Evolutionary conservation across 1,140 invertebrate species (phyloP), one percentile per base, ranked within the genome.

Genomic region (Oncopodura yosiiana): DNA sequence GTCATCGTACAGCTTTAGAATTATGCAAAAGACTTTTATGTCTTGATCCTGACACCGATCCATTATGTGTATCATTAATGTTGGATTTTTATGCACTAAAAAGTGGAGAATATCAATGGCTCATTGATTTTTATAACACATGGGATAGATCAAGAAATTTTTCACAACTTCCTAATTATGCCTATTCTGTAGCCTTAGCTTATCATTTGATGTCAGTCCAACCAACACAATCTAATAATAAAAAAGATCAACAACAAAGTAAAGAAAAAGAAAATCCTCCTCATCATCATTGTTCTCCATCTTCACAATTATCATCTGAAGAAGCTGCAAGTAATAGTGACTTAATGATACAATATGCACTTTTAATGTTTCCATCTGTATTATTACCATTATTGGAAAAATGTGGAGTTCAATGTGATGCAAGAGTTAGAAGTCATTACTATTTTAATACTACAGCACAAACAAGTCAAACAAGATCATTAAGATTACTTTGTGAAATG

Each of bases 21-120:
- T 73, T 88, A 38, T 81, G 79, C 60, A 90, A 89, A 68, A 64
- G 87, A 21, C 69, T 85, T 24, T 69, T 85, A 29, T 85, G 83
- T 38, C 68, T 94, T 21, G 87, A 93, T 69, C 87, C 88, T 1
- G 81, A 84, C 27, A 75, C 69, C 29, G 92, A 96, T 73, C 92
- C 92, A 1, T 66, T 94, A 53, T 86, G 82, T 23, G 77, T 85
- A 9, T 72, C 88, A 30, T 73, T 94, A 19, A 77, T 84, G 59
- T 80, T 96, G 3, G 91, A 95, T 68, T 89, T 87, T 59, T 88
- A 91, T 68, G 89, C 91, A 0, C 66, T 95, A 30, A 72, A 86
- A 54, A 78, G 84, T 41, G 79, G 79, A 46, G 84, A 94, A 71
- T 87, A 84, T 66, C 70, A 78, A n/a, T 94, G 89, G 83, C 73